Conservation (phyloP, 2,888 invertebrate species). For the Netelia fuscicornis region DNA sequence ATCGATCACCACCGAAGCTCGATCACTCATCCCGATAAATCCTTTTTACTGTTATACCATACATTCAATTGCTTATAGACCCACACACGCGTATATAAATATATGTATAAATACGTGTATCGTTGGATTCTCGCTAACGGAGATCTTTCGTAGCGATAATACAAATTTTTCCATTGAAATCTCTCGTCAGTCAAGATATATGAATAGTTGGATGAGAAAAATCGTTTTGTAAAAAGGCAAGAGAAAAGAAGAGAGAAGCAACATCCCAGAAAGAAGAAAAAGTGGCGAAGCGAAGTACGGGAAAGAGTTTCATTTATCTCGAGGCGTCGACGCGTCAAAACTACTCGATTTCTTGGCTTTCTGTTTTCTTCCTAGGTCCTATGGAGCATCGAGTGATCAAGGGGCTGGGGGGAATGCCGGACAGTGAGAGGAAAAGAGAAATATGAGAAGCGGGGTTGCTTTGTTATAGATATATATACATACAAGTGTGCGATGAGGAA, state of each 20-base stretch:
- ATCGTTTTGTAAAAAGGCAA: slow-evolving; percentile 34
- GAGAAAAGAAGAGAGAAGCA: not conserved
- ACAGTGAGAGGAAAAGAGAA: slow-evolving; percentile 8
- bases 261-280: too few species aligned
- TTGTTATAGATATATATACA: not conserved
- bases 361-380: not conserved
- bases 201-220: slow-evolving; percentile 43
- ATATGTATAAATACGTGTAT: not conserved
- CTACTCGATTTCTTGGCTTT: not conserved
- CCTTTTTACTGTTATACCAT: slow-evolving; percentile 16
- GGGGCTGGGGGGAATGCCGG: not conserved
- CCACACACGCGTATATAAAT: not conserved
- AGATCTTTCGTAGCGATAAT: slow-evolving; percentile 42
- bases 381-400: not conserved
- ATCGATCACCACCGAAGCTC: slow-evolving; percentile 49
- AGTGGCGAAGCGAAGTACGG: not conserved
- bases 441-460: not conserved
- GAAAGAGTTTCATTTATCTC: not conserved
- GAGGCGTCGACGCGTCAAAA: slow-evolving; percentile 12
- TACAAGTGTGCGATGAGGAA: slow-evolving; percentile 19
- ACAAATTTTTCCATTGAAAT: not conserved
- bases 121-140: not conserved
- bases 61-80: slow-evolving; percentile 38
- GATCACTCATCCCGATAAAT: slow-evolving; percentile 57
- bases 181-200: slow-evolving; percentile 43